Conservation (phyloP, 1,140 invertebrate genomes). For the Teleopsis dalmanni region DNA sequence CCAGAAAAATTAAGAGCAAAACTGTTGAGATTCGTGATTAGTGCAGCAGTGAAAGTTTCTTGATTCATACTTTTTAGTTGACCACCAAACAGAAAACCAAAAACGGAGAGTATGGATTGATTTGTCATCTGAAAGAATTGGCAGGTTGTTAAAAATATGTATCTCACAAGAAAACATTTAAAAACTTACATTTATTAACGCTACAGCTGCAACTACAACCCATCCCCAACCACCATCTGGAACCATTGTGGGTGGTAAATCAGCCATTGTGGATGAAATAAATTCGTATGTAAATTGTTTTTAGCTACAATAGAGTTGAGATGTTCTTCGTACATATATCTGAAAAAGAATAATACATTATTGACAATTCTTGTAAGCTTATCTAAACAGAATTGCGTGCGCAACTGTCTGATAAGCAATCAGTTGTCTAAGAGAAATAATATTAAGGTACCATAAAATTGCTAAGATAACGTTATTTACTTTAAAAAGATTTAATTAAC, state of each 20-base stretch:
- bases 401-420: too few species aligned
- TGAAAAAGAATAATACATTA: too few species aligned
- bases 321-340: too few species aligned
- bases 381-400: too few species aligned
- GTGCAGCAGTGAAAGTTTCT: slow-evolving; percentile 57
- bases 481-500: too few species aligned
- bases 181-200: slow-evolving; percentile 56
- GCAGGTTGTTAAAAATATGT: slow-evolving; percentile 2
- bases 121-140: slow-evolving; percentile 55
- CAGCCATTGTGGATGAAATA: too few species aligned
- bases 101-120: slow-evolving; percentile 63
- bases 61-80: slow-evolving; percentile 54
- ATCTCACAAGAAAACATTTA: not conserved
- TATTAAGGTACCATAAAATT: too few species aligned
- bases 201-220: slow-evolving; percentile 55
- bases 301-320: too few species aligned
- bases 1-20: slow-evolving; percentile 62
- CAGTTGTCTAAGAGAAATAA: too few species aligned
- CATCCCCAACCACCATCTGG: slow-evolving; percentile 64
- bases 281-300: too few species aligned
- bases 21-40: slow-evolving; percentile 62
- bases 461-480: too few species aligned
- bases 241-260: slow-evolving; percentile 12
- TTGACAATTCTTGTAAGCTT: too few species aligned
- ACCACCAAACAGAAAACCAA: slow-evolving; percentile 62